These are phyloP conservation scores for Chaetodon trifascialis DNA, from an alignment of 2,113 vertebrate species.

Conservation along the genomic window DNA sequence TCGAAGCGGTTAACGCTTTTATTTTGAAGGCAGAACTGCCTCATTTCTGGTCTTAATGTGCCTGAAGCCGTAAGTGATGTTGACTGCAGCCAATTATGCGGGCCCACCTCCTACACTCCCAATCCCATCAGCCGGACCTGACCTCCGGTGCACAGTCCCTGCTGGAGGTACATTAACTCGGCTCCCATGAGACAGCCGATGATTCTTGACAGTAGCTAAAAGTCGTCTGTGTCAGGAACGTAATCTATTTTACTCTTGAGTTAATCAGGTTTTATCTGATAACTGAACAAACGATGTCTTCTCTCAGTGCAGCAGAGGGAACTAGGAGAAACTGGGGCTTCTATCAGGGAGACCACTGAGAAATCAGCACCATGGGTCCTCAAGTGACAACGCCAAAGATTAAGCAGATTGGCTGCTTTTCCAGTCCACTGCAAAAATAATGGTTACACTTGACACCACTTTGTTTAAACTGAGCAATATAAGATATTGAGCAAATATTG, in stretches of 20 bases:
- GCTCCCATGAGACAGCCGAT: neutral
- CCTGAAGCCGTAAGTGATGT: constrained; percentile 18
- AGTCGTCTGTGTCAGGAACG: neutral
- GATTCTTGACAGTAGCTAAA: neutral
- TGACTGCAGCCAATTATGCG: constrained; percentile 47
- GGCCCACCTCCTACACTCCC: constrained; percentile 43
- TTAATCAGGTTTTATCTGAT: constrained; percentile 16
- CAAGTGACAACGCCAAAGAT: constrained; percentile 17
- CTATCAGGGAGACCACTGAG: neutral
- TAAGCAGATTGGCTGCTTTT: neutral
- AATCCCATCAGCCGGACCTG: constrained; percentile 46
- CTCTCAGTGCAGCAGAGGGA: neutral
- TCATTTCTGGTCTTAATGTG: constrained; percentile 3
- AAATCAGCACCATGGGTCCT: neutral
- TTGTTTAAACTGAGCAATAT: constrained; percentile 29
- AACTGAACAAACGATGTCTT: neutral
- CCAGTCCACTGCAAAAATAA: neutral
- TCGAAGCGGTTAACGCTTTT: neutral
- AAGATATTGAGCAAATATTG: constrained; percentile 39
- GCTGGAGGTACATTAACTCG: neutral
- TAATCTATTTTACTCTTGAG: neutral
- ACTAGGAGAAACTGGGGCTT: constrained; percentile 19
- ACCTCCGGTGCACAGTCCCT: constrained; percentile 9
- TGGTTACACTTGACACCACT: neutral
- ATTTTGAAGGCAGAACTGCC: constrained; percentile 29